Conservation (phyloP, 2,888 invertebrate species). For the Hirudinaria manillensis region DNA sequence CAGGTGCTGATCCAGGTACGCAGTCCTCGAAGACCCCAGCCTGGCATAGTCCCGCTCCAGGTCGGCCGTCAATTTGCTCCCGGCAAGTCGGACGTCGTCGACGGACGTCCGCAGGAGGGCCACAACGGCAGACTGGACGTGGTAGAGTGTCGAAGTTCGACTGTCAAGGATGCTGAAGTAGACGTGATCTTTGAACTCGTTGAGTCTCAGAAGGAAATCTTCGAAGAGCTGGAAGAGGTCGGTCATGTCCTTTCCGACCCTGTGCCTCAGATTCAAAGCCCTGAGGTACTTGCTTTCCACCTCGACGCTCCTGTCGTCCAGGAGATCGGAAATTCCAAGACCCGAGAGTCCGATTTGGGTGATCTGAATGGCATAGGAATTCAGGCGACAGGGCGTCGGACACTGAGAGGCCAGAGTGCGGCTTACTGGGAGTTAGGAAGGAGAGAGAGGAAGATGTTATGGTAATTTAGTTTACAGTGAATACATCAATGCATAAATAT, state of each 20-base stretch:
- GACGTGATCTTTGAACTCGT: background rate
- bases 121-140: background rate
- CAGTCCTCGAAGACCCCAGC: background rate
- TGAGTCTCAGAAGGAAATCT: background rate
- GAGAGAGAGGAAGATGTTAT: too few relatives aligned
- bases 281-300: slow-evolving; percentile 3
- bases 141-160: background rate
- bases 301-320: background rate
- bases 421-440: background rate
- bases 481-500: too few relatives aligned
- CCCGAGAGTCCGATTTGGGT: background rate
- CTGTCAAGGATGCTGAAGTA: background rate
- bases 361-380: background rate
- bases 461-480: too few relatives aligned
- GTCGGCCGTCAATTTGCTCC: background rate
- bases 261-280: background rate
- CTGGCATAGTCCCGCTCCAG: background rate
- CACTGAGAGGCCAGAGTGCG: background rate
- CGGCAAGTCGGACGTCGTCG: background rate
- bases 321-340: background rate
- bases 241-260: background rate
- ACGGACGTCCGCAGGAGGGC: background rate
- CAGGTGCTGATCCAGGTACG: background rate
- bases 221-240: background rate
- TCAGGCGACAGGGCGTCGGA: background rate